Evolutionary conservation across 2,113 vertebrate species (phyloP).

Genomic region (Centropristis striata): DNA sequence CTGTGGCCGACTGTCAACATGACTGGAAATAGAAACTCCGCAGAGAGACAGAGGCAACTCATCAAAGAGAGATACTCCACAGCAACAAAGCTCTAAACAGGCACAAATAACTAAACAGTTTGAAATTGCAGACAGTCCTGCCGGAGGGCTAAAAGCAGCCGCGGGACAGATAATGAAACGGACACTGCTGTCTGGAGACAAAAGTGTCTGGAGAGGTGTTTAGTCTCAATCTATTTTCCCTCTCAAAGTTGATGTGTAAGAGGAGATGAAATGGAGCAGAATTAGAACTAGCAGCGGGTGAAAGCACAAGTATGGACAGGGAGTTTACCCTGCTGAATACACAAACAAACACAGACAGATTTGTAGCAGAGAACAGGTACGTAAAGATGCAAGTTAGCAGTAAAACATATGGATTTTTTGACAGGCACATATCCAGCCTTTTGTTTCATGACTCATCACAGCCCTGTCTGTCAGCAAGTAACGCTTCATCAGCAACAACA

Average conservation of each 20-base stretch:
- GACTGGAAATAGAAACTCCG: slow-evolving; percentile 59
- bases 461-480: not conserved
- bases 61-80: slow-evolving; percentile 48
- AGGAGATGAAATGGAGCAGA: slow-evolving; percentile 47
- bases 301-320: slow-evolving; percentile 6
- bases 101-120: slow-evolving; percentile 44
- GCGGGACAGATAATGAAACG: slow-evolving; percentile 40
- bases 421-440: no score
- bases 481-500: no score
- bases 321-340: not conserved
- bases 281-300: slow-evolving; percentile 46
- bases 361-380: not conserved
- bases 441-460: not conserved
- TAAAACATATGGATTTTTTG: no score
- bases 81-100: slow-evolving; percentile 12
- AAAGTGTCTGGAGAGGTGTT: slow-evolving; percentile 39
- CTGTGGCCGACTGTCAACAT: slow-evolving; percentile 59
- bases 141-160: slow-evolving; percentile 39
- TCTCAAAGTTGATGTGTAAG: slow-evolving; percentile 40
- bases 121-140: slow-evolving; percentile 9
- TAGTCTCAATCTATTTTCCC: slow-evolving; percentile 59
- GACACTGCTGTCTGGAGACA: slow-evolving; percentile 45
- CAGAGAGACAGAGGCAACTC: slow-evolving; percentile 22
- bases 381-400: not conserved
- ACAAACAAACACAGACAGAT: not conserved